Evolutionary conservation across 2,797 vertebrate genomes (phyloP), one percentile per base, ranked within the genome.

Genomic region (Peromyscus melanophrys): DNA sequence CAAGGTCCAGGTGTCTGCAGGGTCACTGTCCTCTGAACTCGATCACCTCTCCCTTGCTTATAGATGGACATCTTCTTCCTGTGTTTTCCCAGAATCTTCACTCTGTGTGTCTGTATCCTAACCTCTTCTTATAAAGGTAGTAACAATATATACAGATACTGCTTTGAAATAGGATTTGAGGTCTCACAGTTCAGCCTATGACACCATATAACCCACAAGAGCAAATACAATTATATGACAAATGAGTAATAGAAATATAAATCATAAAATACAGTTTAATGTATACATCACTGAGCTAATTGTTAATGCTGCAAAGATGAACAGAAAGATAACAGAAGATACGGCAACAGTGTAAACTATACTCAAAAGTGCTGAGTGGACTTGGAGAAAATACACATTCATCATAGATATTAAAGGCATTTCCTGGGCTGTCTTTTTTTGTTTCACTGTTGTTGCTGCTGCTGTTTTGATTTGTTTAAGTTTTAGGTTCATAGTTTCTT

Each of bases 261-360:
- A 65, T 89, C 9, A 86, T 92, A 94, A 78, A 93, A 77, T 89
- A 80, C 10, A 87, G 21, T 63, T 92, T 88, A 86, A 84, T n/a
- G 31, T 34, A 6, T 43, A 11, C 16, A 75, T 76, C 34, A 94
- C 52, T 71, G 84, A 83, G 3, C 88, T 59, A 65, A 63, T 77
- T 67, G 85, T 73, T 40, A 95, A 65, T 78, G 43, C 59, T 16
- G 71, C 27, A 90, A 55, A 80, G 23, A 88, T 81, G 4, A 84
- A 76, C 85, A n/a, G 25, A 95, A 92, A 76, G 3, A 75, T 83
- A 94, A 73, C 2, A 85, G 49, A 86, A 89, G 31, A 75, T 29
- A 94, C 23, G n/a, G 6, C 37, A 75, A 16, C 9, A 94, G 10
- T 89, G 57, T 52, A 52, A 95, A 69, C 89, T 61, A 67, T 37